Evolutionary conservation across 2,888 invertebrate species (phyloP), one percentile per base, ranked within the genome.

Genomic region (Meloe dianella): DNA sequence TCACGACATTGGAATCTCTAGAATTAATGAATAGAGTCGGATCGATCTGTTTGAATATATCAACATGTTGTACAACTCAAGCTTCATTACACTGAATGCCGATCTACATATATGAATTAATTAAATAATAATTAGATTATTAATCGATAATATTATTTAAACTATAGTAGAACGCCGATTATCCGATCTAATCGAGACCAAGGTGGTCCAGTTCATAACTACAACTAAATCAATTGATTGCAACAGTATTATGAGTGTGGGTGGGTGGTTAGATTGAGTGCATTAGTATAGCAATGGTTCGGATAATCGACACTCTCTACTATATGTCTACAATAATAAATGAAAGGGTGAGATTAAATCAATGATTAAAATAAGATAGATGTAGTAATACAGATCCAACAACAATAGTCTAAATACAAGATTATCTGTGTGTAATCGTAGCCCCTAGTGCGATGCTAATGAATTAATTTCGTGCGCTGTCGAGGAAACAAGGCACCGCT

Each of bases 391-490:
- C 10, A n/a, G 41, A 41, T 41, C 17, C 41, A 41, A 47, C 47
- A 67, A 61, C 68, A 70, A 70, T 70, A 68, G 64, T 68, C 68
- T 68, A 62, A 41, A 68, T 70, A 68, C n/a, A 61, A 67, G 70
- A 70, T 70, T 69, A 64, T 67, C 70, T 64, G 61, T 70, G 65
- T 72, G 65, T 72, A 73, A 74, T 71, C 73, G 67, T 66, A 71
- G 66, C 73, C 73, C 75, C 72, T 72, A 70, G 69, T 69, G 74
- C 71, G 71, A 69, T 69, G 74, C 73, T 79, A 78, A 80, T 79
- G 78, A 77, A 79, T 78, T 79, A 78, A 79, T 78, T 77, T 76
- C 72, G 75, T 73, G 72, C 74, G 73, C 73, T 71, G 73, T 20
- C 73, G 17, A 41, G 41, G 70, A 75, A 77, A 77, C 76, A 74